A percentile compares a stretch with the other conserved stretches of the same genome.
These are phyloP conservation scores for Merodon equestris DNA, from an alignment of 2,888 invertebrate genomes.

Conservation along the genomic window DNA sequence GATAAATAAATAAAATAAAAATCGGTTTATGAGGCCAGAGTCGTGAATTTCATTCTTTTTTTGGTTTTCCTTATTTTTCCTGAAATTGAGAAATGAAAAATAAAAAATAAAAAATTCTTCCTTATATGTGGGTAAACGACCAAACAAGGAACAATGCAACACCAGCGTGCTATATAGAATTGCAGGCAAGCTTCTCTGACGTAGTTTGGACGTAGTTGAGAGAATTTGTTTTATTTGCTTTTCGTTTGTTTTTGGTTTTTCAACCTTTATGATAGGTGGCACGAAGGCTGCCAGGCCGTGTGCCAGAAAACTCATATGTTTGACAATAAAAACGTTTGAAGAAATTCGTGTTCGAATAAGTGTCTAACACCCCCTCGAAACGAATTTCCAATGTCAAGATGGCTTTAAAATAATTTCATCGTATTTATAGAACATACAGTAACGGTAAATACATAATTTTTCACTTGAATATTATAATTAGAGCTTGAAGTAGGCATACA, in stretches of 20 bases:
- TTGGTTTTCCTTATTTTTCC: conserved; percentile 36
- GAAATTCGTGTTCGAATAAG: conserved; percentile 9
- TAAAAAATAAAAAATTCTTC: conserved; percentile 30
- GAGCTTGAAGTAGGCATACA: conserved; percentile 5
- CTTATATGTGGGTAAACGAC: conserved; percentile 41
- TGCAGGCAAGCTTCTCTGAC: conserved; percentile 38
- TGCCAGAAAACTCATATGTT: conserved; percentile 57
- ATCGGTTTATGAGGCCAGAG: conserved; percentile 65
- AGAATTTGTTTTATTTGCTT: conserved; percentile 7
- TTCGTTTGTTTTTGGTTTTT: too few species aligned
- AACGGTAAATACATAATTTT: conserved; percentile 13
- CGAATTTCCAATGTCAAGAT: conserved; percentile 58
- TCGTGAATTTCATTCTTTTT: conserved; percentile 54
- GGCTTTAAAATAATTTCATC: conserved; percentile 20
- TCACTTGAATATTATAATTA: neutral
- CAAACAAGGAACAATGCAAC: conserved; percentile 26
- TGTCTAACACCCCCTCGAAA: conserved; percentile 21
- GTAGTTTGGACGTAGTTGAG: conserved; percentile 3
- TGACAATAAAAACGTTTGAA: conserved; percentile 34
- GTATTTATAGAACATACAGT: conserved; percentile 27
- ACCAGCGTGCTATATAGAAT: conserved; percentile 13
- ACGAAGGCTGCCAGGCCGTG: conserved; percentile 37
- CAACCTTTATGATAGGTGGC: conserved; percentile 29
- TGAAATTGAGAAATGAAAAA: conserved; percentile 23
- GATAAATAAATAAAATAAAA: conserved; percentile 39